Conservation (phyloP, 2,888 invertebrate genomes). For the Cantharis lateralis region DNA sequence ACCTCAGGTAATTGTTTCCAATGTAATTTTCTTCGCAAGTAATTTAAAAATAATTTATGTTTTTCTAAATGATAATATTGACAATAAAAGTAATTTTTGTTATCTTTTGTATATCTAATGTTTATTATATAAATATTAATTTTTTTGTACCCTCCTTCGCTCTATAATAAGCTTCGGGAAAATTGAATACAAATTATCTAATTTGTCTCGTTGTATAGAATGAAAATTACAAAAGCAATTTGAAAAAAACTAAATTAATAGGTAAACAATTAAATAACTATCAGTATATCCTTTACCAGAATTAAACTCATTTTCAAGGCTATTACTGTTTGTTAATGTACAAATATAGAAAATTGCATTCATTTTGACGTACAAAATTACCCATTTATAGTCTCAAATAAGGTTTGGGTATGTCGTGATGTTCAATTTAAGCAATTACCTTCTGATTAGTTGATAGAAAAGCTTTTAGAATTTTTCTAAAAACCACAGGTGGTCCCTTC, state of each 20-base stretch:
- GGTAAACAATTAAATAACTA: not conserved
- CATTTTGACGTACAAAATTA: conserved; percentile 2
- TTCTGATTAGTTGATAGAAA: not conserved
- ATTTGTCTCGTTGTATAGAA: not conserved
- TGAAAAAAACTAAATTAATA: not conserved
- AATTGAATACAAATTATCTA: not conserved
- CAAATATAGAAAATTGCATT: conserved; percentile 4
- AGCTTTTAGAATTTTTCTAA: not conserved
- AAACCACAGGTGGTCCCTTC: not conserved
- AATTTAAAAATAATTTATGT: not conserved
- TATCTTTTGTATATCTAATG: not conserved
- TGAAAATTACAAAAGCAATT: not conserved
- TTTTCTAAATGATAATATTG: not conserved
- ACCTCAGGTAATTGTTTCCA: not conserved
- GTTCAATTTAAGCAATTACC: conserved; percentile 1
- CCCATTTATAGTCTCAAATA: not conserved
- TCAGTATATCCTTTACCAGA: not conserved
- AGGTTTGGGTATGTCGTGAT: not conserved
- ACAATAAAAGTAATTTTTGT: not conserved
- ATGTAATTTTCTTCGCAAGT: not conserved
- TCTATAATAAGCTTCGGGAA: not conserved
- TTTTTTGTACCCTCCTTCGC: not conserved
- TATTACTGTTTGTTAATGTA: not conserved
- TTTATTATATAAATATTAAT: not conserved
- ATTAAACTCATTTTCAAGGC: conserved; percentile 1